These are phyloP conservation scores for Microtus ochrogaster DNA, from an alignment of 2,113 vertebrate species.

Conservation along the genomic window DNA sequence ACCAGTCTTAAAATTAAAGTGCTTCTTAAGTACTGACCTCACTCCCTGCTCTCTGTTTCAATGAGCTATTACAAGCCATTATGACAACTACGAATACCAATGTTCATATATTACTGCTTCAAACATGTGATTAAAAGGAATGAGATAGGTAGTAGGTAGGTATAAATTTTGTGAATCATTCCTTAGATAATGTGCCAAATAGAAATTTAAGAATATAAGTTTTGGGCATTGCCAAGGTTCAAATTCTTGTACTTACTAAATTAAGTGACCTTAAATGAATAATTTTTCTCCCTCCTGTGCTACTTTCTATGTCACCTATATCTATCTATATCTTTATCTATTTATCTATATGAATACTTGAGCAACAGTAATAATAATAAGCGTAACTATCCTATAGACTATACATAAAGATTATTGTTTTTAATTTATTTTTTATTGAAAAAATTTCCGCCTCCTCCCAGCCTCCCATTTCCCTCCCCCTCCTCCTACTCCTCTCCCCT, in stretches of 20 bases:
- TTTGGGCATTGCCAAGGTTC: neutral
- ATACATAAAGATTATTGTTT: neutral
- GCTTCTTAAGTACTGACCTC: neutral
- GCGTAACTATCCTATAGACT: neutral
- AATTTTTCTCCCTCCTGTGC: neutral
- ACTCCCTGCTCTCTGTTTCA: slow-evolving; percentile 35
- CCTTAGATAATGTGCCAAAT: neutral
- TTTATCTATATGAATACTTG: neutral
- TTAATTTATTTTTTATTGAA: too few relatives aligned
- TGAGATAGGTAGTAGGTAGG: neutral
- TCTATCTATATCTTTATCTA: neutral
- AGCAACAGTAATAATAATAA: neutral
- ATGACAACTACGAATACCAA: neutral
- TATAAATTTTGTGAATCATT: slow-evolving; percentile 40
- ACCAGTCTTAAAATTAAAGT: slow-evolving; percentile 41
- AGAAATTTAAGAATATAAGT: neutral
- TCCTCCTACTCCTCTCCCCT: too few relatives aligned
- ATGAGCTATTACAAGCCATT: neutral
- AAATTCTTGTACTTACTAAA: slow-evolving; percentile 9
- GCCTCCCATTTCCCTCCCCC: too few relatives aligned
- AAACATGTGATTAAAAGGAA: slow-evolving; percentile 15
- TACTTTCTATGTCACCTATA: neutral
- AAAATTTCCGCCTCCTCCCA: too few relatives aligned
- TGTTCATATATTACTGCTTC: neutral
- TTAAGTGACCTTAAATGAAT: neutral